Evolutionary conservation across 2,888 invertebrate genomes (phyloP).

Genomic region (Apamea anceps): DNA sequence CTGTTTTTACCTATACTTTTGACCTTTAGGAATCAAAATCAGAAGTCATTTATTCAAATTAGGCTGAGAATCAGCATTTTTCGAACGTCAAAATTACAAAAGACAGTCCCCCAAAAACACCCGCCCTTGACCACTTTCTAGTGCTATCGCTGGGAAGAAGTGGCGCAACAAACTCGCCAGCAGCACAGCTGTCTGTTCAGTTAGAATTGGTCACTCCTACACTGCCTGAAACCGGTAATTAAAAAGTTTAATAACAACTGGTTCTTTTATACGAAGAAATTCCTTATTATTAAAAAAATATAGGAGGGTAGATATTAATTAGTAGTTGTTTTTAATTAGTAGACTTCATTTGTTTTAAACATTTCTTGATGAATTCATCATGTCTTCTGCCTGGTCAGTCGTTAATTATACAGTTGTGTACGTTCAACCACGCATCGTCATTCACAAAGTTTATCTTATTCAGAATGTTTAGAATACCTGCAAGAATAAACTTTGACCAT

Average conservation of each 20-base stretch:
- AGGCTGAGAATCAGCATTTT: no score
- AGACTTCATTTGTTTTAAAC: slow-evolving; percentile 9
- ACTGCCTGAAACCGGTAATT: background rate
- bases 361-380: slow-evolving; percentile 22
- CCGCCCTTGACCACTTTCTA: no score
- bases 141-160: no score
- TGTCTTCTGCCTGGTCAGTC: background rate
- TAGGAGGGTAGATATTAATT: slow-evolving; percentile 3
- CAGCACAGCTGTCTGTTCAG: no score
- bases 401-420: slow-evolving; percentile 4
- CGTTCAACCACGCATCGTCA: slow-evolving; percentile 18
- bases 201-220: background rate
- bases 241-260: background rate
- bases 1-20: slow-evolving; percentile 12
- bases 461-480: slow-evolving; percentile 34
- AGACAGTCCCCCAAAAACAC: no score
- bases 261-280: background rate
- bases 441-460: slow-evolving; percentile 39
- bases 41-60: no score
- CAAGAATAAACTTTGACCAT: slow-evolving; percentile 23
- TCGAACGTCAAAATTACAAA: no score
- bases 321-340: background rate
- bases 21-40: slow-evolving; percentile 25
- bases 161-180: no score
- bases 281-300: slow-evolving; percentile 4